phyloP scores from a whole-genome alignment of 2,797 vertebrate genomes.

The Rhodeus uyekii region DNA sequence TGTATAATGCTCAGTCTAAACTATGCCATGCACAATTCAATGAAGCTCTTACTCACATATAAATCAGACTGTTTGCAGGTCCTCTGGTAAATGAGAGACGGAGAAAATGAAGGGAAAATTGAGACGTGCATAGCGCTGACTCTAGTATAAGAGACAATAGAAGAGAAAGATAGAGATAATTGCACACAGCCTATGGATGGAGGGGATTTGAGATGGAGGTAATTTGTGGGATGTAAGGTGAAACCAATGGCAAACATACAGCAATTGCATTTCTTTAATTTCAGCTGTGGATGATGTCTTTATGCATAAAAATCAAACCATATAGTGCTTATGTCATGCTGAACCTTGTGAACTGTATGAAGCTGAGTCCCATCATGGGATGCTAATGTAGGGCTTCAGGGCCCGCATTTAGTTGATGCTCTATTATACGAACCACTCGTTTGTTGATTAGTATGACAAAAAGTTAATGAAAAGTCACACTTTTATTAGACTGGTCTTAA shows the following conservation, averaged over 20 bases:
- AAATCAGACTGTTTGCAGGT: conserved; percentile 39
- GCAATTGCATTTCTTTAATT: conserved; percentile 5
- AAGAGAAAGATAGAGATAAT: conserved; percentile 14
- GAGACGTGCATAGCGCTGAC: not conserved
- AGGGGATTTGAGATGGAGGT: conserved; percentile 8
- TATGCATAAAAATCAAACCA: conserved; percentile 16
- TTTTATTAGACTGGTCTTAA: not conserved
- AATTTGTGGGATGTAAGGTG: conserved; percentile 19
- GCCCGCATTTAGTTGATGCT: too few species aligned
- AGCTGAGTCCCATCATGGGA: not conserved
- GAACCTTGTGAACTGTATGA: not conserved
- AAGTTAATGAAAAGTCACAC: not conserved
- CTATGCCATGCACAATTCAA: conserved; percentile 28
- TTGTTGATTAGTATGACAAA: not conserved
- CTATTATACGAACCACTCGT: not conserved
- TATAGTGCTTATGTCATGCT: not conserved
- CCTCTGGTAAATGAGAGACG: conserved; percentile 24
- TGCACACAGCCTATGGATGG: conserved; percentile 17
- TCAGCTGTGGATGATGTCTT: conserved; percentile 22
- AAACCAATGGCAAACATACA: not conserved
- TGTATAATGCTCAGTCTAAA: conserved; percentile 22
- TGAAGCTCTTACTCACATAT: not conserved
- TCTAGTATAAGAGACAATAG: not conserved
- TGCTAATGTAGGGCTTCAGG: not conserved
- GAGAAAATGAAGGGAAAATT: conserved; percentile 26